Base-by-base conservation (phyloP, 2,888 invertebrate genomes). In the Pedicia rivosa region DNA sequence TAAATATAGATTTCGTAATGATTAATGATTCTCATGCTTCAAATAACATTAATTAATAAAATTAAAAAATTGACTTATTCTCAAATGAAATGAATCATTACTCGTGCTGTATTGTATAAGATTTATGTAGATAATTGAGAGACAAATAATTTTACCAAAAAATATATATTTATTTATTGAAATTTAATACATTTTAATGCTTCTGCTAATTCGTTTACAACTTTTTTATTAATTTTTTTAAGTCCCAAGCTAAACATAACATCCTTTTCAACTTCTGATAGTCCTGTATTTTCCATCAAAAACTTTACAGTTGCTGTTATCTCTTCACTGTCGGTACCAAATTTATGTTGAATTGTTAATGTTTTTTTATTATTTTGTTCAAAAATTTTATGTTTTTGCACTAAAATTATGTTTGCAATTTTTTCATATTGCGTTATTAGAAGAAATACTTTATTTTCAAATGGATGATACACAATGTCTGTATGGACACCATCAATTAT, bases 381-480 rank as follows among this genome's bases (percentile, higher is more conserved):
- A n/a, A n/a, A n/a, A n/a, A n/a, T 20, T 8, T 20, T 19, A 7
- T 13, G 9, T 2, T 22, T 22, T 32, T 32, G 17, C 7, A 20
- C 13, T 8, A 20, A 13, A 32, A 32, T 20, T 14, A 32, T 20
- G 13, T 32, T 32, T 13, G 32, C 19, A 8, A 32, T 9, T 9
- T 32, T 32, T 22, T 32, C 32, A 22, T 32, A 32, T 32, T 32
- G 32, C 13, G 32, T 32, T 13, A 32, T 32, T 9, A 32, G 13
- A 6, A 32, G 14, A 20, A 32, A 20, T 9, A 32, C 9, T 22
- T 32, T 32, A 22, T 32, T 32, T 32, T 19, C 20, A 13, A 32
- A 32, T 3, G 13, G n/a, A 14, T 32, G 32, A 2, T 20, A 5
- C 2, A 32, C 32, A 4, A 32, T 13, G 10, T 32, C 32, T 13